Conservation (phyloP, 2,113 vertebrate species). For the Neolamprologus fasciatus region DNA sequence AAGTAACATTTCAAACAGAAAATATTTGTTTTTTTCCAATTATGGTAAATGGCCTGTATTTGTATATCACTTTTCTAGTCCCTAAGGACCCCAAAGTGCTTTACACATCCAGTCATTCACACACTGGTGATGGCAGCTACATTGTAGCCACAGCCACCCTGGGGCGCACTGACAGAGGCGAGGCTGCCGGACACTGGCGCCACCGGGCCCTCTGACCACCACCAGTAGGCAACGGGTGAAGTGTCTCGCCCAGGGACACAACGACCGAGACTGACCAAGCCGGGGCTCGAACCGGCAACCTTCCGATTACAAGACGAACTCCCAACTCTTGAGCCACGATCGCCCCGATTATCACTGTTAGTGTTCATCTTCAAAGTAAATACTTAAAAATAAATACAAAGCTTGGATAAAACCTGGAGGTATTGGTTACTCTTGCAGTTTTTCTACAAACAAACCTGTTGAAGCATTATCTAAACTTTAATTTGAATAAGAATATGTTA, state of each 20-base stretch:
- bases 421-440: background rate
- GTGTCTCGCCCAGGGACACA: rapidly evolving
- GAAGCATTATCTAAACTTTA: background rate
- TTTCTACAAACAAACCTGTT: background rate
- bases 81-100: rapidly evolving
- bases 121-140: background rate
- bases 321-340: background rate
- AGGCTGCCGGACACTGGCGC: rapidly evolving
- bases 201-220: background rate
- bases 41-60: background rate
- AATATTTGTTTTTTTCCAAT: background rate
- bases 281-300: rapidly evolving
- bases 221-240: background rate
- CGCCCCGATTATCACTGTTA: background rate
- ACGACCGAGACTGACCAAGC: rapidly evolving
- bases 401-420: background rate
- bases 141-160: background rate
- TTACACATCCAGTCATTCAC: background rate
- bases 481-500: background rate
- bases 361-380: background rate
- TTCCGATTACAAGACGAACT: rapidly evolving
- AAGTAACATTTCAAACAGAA: background rate
- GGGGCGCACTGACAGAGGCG: rapidly evolving
- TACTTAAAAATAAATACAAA: background rate
- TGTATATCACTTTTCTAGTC: rapidly evolving